Conservation (phyloP, 2,888 invertebrate species). For the Prenolepis imparis region DNA sequence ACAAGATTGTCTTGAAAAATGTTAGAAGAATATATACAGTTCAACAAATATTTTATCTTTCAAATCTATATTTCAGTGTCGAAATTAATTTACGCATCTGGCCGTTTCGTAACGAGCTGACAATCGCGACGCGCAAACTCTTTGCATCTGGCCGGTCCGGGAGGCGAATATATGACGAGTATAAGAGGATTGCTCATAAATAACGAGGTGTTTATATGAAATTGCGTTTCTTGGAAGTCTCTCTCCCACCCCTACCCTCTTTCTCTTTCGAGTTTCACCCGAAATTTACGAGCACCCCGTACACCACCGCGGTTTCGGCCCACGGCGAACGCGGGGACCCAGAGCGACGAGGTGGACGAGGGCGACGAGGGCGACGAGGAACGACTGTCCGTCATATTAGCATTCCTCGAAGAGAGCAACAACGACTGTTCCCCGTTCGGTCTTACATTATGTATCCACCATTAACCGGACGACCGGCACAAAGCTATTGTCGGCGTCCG, state of each 20-base stretch:
- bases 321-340: constrained; percentile 32
- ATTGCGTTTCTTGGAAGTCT: constrained; percentile 80
- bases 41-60: constrained; percentile 3
- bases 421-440: constrained; percentile 62
- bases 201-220: constrained; percentile 81
- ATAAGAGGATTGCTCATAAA: constrained; percentile 75
- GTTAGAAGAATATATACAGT: not conserved
- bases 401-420: constrained; percentile 71
- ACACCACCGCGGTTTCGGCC: constrained; percentile 56
- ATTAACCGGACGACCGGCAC: constrained; percentile 67
- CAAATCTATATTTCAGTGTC: not conserved
- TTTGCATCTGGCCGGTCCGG: constrained; percentile 5
- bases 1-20: not conserved
- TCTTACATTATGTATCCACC: constrained; percentile 66
- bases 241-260: constrained; percentile 47
- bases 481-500: constrained; percentile 64
- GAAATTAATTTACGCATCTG: constrained; percentile 3
- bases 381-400: constrained; percentile 68
- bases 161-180: constrained; percentile 24
- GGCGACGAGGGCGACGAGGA: constrained; percentile 28
- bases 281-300: constrained; percentile 78
- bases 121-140: constrained; percentile 6
- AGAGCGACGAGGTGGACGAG: constrained; percentile 40
- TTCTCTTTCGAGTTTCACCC: constrained; percentile 68
- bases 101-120: constrained; percentile 4